These are phyloP conservation scores for Oxycera nigricornis DNA, from an alignment of 2,888 invertebrate genomes.

Conservation along the genomic window DNA sequence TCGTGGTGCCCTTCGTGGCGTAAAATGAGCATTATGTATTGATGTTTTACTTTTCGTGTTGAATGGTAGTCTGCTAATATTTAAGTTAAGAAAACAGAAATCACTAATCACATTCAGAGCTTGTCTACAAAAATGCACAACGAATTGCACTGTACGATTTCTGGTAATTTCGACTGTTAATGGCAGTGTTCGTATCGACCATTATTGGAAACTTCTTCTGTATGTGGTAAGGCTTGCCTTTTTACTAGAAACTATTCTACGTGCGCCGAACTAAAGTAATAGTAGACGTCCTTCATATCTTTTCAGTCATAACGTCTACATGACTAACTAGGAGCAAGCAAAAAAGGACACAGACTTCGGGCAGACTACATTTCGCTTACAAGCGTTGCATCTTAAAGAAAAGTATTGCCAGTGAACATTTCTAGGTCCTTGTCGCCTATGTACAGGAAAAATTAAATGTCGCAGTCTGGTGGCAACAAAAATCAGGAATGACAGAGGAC, in stretches of 20 bases:
- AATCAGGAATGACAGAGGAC: neutral
- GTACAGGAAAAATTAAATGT: neutral
- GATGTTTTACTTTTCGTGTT: no score
- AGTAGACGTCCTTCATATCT: neutral
- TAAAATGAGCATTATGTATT: no score
- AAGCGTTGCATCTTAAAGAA: neutral
- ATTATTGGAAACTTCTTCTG: no score
- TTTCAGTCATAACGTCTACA: neutral
- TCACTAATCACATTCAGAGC: no score
- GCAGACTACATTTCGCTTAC: neutral
- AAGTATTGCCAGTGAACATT: neutral
- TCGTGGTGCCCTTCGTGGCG: no score
- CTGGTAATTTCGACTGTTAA: no score
- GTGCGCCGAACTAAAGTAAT: neutral
- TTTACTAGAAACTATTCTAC: neutral
- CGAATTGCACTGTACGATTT: no score
- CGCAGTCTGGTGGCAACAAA: conserved; percentile 10
- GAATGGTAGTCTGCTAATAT: no score
- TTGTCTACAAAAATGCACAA: no score
- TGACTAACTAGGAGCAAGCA: neutral
- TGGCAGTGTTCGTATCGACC: no score
- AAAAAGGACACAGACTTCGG: neutral
- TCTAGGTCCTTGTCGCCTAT: neutral
- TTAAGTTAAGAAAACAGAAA: no score
- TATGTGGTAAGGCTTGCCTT: no score